Conservation (phyloP, 2,888 invertebrate genomes). For the Boloria euphrosyne region DNA sequence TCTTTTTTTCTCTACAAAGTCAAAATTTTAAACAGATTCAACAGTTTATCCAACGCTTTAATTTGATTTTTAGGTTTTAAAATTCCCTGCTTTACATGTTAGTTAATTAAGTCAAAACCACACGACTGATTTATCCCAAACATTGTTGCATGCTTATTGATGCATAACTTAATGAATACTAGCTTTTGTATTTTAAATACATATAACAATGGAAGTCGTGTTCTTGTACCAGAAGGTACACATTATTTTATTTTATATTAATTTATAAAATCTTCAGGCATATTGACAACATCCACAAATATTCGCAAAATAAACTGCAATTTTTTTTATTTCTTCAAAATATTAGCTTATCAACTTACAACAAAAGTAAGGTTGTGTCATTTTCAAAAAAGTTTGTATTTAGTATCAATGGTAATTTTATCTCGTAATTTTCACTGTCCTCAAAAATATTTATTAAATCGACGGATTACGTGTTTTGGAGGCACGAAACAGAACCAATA, state of each 20-base stretch:
- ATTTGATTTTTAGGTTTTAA: not conserved
- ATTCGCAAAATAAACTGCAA: too few species aligned
- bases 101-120: constrained; percentile 3
- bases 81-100: not conserved
- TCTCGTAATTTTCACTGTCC: constrained; percentile 35
- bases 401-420: constrained; percentile 17
- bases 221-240: too few species aligned
- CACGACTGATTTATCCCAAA: constrained; percentile 8
- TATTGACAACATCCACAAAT: too few species aligned
- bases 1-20: too few species aligned
- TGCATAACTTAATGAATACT: not conserved
- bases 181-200: constrained; percentile 1
- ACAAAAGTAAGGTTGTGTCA: not conserved
- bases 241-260: too few species aligned
- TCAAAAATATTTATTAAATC: constrained; percentile 36
- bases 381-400: constrained; percentile 1
- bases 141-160: constrained; percentile 2
- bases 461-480: constrained; percentile 36
- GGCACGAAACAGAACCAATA: constrained; percentile 41
- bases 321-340: too few species aligned
- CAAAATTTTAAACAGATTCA: too few species aligned
- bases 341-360: too few species aligned
- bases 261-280: too few species aligned
- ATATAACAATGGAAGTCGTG: not conserved
- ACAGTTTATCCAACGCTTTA: not conserved